phyloP scores from a whole-genome alignment of 2,888 invertebrate species.

The Drosophila demipolita region DNA sequence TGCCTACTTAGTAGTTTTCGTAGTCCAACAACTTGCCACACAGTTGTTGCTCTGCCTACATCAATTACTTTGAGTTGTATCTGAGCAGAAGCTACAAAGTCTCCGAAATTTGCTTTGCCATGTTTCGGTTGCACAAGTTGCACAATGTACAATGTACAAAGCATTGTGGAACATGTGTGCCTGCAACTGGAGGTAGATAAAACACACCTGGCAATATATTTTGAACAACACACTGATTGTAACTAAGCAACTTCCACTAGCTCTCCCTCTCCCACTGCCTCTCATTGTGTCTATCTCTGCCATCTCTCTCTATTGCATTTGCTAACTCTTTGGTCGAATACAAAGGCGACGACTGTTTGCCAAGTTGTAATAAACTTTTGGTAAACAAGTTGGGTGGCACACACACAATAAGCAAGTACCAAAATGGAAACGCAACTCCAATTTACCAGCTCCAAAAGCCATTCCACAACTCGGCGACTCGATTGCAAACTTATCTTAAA shows the following conservation, averaged over 20 bases:
- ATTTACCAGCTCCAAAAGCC: slow-evolving; percentile 7
- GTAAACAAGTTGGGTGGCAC: slow-evolving; percentile 62
- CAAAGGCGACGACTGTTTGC: slow-evolving; percentile 80
- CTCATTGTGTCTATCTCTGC: neutral
- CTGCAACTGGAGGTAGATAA: slow-evolving; percentile 15
- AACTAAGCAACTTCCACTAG: slow-evolving; percentile 33
- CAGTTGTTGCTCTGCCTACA: neutral
- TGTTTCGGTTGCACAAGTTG: slow-evolving; percentile 52
- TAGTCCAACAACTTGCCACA: slow-evolving; percentile 9
- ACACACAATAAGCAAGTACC: slow-evolving; percentile 27
- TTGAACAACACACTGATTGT: slow-evolving; percentile 70
- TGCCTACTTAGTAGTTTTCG: slow-evolving; percentile 23
- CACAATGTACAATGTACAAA: slow-evolving; percentile 33
- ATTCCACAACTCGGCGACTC: slow-evolving; percentile 9
- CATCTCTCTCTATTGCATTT: neutral
- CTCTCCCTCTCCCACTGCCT: neutral
- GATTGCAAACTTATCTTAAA: slow-evolving; percentile 71
- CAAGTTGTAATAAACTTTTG: slow-evolving; percentile 79
- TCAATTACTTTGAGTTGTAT: slow-evolving; percentile 20
- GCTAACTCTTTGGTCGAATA: slow-evolving; percentile 35
- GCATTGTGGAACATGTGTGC: slow-evolving; percentile 35
- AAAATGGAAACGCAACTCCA: slow-evolving; percentile 39
- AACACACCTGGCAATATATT: slow-evolving; percentile 40
- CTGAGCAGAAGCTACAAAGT: slow-evolving; percentile 21
- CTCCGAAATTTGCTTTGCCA: slow-evolving; percentile 27